phyloP scores from a whole-genome alignment of 1,140 invertebrate species.

The Battus philenor region DNA sequence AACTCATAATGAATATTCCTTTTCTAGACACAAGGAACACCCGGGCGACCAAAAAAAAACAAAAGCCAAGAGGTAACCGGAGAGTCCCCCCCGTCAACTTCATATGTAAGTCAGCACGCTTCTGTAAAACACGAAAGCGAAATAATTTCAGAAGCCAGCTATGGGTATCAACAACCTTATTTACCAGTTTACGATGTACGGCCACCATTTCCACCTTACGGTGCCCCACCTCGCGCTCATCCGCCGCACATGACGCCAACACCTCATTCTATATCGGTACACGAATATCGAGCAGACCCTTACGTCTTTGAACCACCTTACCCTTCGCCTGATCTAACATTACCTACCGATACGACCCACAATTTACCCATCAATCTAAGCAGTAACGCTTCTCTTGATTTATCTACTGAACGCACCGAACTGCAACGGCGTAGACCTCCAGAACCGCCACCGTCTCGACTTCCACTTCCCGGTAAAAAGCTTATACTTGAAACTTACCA shows the following conservation, averaged over 20 bases:
- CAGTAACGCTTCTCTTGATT: constrained; percentile 55
- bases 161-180: constrained; percentile 46
- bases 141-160: constrained; percentile 29
- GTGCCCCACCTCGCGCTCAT: constrained; percentile 40
- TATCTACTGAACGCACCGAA: constrained; percentile 52
- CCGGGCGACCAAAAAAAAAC: constrained; percentile 64
- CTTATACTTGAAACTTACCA: constrained; percentile 71
- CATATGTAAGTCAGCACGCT: constrained; percentile 39
- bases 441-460: constrained; percentile 47
- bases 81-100: constrained; percentile 57
- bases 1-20: constrained; percentile 1
- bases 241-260: constrained; percentile 26
- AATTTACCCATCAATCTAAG: constrained; percentile 67
- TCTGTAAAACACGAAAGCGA: constrained; percentile 58
- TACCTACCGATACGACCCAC: constrained; percentile 37
- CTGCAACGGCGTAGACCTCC: constrained; percentile 54
- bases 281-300: constrained; percentile 47
- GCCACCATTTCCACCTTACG: constrained; percentile 37
- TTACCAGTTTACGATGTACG: constrained; percentile 42
- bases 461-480: constrained; percentile 70
- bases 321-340: constrained; percentile 45
- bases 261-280: constrained; percentile 29
- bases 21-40: constrained; percentile 49
- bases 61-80: constrained; percentile 46
- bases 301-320: constrained; percentile 52